Evolutionary conservation across 2,797 vertebrate species (phyloP).

Genomic region (Chanos chanos): DNA sequence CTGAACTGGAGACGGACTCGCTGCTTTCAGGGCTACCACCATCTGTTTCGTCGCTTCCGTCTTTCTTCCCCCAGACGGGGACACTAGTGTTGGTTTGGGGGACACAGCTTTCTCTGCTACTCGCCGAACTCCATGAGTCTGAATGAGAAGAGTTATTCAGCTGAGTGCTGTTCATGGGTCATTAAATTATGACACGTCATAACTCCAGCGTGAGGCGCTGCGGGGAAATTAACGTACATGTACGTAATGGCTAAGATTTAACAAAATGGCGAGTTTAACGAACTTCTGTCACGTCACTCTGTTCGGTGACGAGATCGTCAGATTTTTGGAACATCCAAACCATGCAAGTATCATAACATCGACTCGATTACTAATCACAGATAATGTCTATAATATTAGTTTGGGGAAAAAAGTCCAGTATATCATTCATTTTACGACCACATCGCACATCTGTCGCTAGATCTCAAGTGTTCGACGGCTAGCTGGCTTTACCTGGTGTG

Average conservation of each 20-base stretch:
- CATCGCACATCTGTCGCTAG: too few species aligned
- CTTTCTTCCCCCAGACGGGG: conserved; percentile 45
- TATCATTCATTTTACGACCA: not conserved
- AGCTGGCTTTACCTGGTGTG: conserved; percentile 56
- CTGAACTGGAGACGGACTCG: conserved; percentile 32
- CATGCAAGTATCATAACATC: too few species aligned
- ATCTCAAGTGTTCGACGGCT: not conserved
- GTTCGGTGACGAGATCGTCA: too few species aligned
- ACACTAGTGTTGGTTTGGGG: conserved; percentile 47
- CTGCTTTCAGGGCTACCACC: conserved; percentile 34
- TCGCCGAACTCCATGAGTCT: conserved; percentile 54
- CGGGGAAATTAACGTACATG: too few species aligned
- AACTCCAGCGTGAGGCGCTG: too few species aligned
- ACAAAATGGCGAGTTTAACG: too few species aligned
- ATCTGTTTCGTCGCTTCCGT: not conserved
- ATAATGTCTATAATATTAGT: too few species aligned
- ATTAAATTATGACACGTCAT: too few species aligned
- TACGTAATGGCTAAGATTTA: too few species aligned
- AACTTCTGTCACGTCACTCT: too few species aligned
- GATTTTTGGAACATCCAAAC: too few species aligned
- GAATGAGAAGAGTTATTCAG: not conserved
- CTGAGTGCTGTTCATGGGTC: not conserved
- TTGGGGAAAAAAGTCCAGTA: not conserved
- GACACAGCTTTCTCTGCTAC: conserved; percentile 46
- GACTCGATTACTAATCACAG: too few species aligned